Base-by-base conservation (phyloP, 1,140 invertebrate genomes). In the Ceratitis capitata region DNA sequence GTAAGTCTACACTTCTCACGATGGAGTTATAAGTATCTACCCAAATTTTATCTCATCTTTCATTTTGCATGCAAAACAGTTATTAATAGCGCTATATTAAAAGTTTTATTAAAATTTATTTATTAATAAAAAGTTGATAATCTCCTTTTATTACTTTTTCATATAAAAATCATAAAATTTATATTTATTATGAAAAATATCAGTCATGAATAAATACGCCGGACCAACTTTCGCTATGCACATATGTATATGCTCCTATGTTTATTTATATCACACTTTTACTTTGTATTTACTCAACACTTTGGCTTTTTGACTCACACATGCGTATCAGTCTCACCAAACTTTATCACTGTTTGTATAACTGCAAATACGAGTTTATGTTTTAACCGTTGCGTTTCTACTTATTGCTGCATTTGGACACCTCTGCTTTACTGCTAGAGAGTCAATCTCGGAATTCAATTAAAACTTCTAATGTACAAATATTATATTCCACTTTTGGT, bases 391-490 rank as follows among this genome's bases (percentile, higher is more conserved):
- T 74, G 64, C 69, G 19, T n/a, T n/a, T n/a, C 9, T 45, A n/a
- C 58, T 9, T 12, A 12, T 23, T 14, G 23, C 32, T 23, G 7
- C 69, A 45, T 29, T 69, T 19, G 32, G 32, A 39, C 61, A 69
- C 61, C 69, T 78, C 42, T 6, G 3, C 2, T 23, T 23, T 12
- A 78, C 19, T 0, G 61, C 56, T 23, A 26, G 14, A 7, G 45
- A 78, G 69, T 26, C 69, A 78, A 23, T 78, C 39, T 45, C 69
- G 14, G 26, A 78, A 78, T 78, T 78, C 69, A 78, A 78, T 78
- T 78, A 45, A 78, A 78, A 78, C 69, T 78, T 78, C 69, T 78
- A 47, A 78, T 78, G 39, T 45, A 47, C 69, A 78, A 78, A 78
- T 78, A 45, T 78, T 45, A 78, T 39, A 23, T 19, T 45, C 3